Conservation (phyloP, 1,140 invertebrate species). For the Pseudachorutes palmiensis region DNA sequence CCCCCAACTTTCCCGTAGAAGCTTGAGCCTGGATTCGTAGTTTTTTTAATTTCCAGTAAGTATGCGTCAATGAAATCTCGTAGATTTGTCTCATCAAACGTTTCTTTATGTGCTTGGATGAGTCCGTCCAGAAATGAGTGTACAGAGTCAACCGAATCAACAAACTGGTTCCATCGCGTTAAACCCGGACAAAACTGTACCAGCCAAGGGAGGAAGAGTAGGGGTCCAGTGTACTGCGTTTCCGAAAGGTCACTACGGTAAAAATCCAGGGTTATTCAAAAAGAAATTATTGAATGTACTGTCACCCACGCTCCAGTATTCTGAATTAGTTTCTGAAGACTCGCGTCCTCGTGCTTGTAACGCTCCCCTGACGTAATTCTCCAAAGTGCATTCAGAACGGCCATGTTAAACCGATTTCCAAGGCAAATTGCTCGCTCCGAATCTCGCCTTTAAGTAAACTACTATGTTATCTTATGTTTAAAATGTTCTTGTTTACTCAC, state of each 20-base stretch:
- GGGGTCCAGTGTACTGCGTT: slow-evolving; percentile 36
- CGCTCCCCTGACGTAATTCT: slow-evolving; percentile 71
- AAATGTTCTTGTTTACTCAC: slow-evolving; percentile 16
- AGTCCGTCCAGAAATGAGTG: slow-evolving; percentile 47
- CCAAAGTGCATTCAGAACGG: slow-evolving; percentile 57
- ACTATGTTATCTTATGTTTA: not conserved
- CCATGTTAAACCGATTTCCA: slow-evolving; percentile 25
- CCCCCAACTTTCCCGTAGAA: slow-evolving; percentile 32
- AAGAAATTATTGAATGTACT: too few relatives aligned
- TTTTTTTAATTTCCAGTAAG: slow-evolving; percentile 44
- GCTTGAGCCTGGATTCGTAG: slow-evolving; percentile 29
- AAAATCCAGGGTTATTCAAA: too few relatives aligned
- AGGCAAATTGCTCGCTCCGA: slow-evolving; percentile 23
- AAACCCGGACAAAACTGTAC: slow-evolving; percentile 27
- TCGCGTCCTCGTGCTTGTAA: slow-evolving; percentile 44
- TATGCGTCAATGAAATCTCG: slow-evolving; percentile 81
- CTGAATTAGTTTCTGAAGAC: slow-evolving; percentile 30
- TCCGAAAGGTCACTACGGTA: slow-evolving; percentile 31
- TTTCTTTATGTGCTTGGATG: slow-evolving; percentile 61
- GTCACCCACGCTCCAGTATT: slow-evolving; percentile 34
- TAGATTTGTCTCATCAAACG: slow-evolving; percentile 53
- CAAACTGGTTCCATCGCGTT: slow-evolving; percentile 36
- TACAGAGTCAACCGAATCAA: slow-evolving; percentile 24
- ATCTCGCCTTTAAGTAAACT: slow-evolving; percentile 22
- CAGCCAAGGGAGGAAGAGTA: slow-evolving; percentile 36